phyloP scores from a whole-genome alignment of 2,113 vertebrate species.

The Muntiacus reevesi region DNA sequence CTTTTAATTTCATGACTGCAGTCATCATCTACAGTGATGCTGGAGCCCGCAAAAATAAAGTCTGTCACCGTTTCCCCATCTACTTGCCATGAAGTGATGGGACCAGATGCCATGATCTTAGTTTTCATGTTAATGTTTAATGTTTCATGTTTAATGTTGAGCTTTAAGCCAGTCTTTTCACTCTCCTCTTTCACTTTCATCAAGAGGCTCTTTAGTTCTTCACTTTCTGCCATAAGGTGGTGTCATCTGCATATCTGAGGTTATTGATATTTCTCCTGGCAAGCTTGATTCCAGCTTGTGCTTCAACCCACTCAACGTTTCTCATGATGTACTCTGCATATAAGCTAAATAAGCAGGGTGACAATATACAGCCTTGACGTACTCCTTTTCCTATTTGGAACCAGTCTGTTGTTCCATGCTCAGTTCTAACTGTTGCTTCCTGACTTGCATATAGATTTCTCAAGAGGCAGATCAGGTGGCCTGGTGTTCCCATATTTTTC shows the following conservation, averaged over 20 bases:
- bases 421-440: neutral
- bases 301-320: neutral
- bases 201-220: neutral
- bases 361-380: neutral
- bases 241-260: neutral
- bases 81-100: too few species aligned
- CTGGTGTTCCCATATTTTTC: neutral
- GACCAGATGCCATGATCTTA: too few species aligned
- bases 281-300: neutral
- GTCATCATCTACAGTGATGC: too few species aligned
- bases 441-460: neutral
- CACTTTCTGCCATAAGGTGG: neutral
- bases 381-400: neutral
- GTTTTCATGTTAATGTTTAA: too few species aligned
- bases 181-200: neutral
- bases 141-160: neutral
- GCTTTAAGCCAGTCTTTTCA: neutral
- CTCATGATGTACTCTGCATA: neutral
- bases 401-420: neutral
- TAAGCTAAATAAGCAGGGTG: neutral
- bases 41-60: too few species aligned
- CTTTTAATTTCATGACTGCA: too few species aligned
- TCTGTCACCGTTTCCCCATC: too few species aligned
- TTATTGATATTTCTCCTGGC: neutral
- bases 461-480: neutral